Conservation (phyloP, 53 echinoderm and acorn worm species). For the Stichopus horrens region DNA sequence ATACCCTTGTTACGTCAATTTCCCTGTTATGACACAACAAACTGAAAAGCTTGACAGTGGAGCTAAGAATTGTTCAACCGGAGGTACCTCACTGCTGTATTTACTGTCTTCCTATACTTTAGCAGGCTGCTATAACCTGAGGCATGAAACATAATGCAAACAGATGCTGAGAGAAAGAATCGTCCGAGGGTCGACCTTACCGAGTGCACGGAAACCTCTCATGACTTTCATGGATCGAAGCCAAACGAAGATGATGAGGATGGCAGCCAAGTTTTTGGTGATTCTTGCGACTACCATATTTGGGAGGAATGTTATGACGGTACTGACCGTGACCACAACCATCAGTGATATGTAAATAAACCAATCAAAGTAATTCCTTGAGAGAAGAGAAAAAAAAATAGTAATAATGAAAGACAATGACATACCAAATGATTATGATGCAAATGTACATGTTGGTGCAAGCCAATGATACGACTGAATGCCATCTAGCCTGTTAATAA, state of each 20-base stretch:
- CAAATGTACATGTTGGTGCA: neutral
- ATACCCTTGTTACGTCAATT: no score
- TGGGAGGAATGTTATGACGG: conserved; percentile 43
- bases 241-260: conserved; percentile 90
- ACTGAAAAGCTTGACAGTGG: no score
- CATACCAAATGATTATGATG: neutral
- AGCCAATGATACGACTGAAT: no score
- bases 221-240: conserved; percentile 82
- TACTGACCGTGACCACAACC: conserved; percentile 51
- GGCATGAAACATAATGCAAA: no score
- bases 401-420: neutral
- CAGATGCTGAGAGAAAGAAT: no score
- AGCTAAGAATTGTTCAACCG: no score
- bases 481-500: no score
- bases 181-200: conserved; percentile 45
- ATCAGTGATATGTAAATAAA: conserved; percentile 73
- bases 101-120: no score
- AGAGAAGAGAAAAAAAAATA: neutral
- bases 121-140: no score
- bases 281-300: conserved; percentile 48
- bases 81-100: no score
- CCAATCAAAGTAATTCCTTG: conserved; percentile 98
- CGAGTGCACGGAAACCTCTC: conserved; percentile 72
- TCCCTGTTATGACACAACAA: no score
- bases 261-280: conserved; percentile 64